A percentile compares a stretch with the other conserved stretches of the same genome.
Conservation (phyloP, 2,797 vertebrate species). For the Leptatherina wallacei region DNA sequence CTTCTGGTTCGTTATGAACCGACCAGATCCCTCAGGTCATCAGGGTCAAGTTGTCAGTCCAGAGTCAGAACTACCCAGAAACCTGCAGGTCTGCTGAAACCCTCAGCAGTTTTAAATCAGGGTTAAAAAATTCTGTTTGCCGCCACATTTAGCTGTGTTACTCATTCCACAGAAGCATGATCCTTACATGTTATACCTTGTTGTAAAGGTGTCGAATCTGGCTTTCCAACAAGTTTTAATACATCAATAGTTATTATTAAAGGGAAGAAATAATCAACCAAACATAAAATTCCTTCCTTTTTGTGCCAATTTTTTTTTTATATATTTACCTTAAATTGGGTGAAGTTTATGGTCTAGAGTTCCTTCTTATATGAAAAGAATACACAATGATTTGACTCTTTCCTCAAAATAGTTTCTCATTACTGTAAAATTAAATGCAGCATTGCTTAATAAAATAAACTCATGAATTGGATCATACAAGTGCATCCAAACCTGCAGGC, state of each 20-base stretch:
- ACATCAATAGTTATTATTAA: not conserved
- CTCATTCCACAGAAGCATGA: not conserved
- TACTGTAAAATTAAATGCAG: not conserved
- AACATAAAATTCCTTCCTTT: too few species aligned
- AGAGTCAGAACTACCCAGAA: too few species aligned
- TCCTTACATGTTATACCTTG: not conserved
- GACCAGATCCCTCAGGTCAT: too few species aligned
- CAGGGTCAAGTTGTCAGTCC: too few species aligned
- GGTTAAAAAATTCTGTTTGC: too few species aligned
- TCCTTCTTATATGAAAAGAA: not conserved
- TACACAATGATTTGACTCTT: not conserved
- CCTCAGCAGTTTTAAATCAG: too few species aligned
- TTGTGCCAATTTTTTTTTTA: too few species aligned
- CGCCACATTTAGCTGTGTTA: not conserved
- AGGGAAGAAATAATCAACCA: too few species aligned
- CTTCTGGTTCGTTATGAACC: too few species aligned
- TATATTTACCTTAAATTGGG: not conserved
- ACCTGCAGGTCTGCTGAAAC: too few species aligned
- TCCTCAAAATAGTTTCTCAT: not conserved
- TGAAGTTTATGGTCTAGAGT: not conserved
- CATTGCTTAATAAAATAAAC: not conserved
- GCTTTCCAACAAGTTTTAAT: not conserved
- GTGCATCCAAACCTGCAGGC: conserved; percentile 8
- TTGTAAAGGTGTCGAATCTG: not conserved
- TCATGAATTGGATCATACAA: not conserved